phyloP scores from a whole-genome alignment of 2,888 invertebrate genomes.

The Hirtodrosophila duncani region DNA sequence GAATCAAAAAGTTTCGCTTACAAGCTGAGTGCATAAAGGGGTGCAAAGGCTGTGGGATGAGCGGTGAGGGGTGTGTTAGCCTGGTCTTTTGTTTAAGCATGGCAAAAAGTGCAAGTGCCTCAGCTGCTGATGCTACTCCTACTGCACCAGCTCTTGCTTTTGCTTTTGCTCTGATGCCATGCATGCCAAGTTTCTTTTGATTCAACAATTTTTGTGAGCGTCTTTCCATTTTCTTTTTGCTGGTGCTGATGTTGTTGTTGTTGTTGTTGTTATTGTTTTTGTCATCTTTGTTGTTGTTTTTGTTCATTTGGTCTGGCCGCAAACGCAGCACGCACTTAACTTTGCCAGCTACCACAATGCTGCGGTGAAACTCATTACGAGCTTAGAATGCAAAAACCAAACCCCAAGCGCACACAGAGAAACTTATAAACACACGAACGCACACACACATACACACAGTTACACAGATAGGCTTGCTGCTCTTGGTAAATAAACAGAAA shows the following conservation, averaged over 20 bases:
- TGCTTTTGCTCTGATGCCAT: conserved; percentile 25
- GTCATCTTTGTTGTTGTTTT: not conserved
- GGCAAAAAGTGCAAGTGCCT: conserved; percentile 61
- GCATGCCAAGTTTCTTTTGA: conserved; percentile 48
- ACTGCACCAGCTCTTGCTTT: not conserved
- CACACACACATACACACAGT: conserved; percentile 5
- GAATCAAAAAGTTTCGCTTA: conserved; percentile 70
- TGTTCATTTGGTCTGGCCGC: conserved; percentile 65
- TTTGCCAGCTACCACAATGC: conserved; percentile 65
- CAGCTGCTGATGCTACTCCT: conserved; percentile 32
- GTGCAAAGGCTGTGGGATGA: conserved; percentile 3
- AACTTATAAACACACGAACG: not conserved
- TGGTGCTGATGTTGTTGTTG: conserved; percentile 4
- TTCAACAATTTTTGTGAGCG: conserved; percentile 53
- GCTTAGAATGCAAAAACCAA: conserved; percentile 69
- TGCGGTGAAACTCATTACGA: conserved; percentile 72
- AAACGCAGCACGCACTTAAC: conserved; percentile 73
- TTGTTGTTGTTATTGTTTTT: not conserved
- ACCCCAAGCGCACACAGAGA: conserved; percentile 37
- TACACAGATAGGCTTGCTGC: too few relatives aligned
- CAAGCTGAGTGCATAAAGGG: conserved; percentile 1
- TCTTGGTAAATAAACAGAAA: too few relatives aligned
- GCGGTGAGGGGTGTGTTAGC: not conserved
- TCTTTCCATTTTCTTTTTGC: conserved; percentile 31
- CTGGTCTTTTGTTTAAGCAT: conserved; percentile 56